Conservation (phyloP, 1,140 invertebrate genomes). For the Anadara kagoshimensis region DNA sequence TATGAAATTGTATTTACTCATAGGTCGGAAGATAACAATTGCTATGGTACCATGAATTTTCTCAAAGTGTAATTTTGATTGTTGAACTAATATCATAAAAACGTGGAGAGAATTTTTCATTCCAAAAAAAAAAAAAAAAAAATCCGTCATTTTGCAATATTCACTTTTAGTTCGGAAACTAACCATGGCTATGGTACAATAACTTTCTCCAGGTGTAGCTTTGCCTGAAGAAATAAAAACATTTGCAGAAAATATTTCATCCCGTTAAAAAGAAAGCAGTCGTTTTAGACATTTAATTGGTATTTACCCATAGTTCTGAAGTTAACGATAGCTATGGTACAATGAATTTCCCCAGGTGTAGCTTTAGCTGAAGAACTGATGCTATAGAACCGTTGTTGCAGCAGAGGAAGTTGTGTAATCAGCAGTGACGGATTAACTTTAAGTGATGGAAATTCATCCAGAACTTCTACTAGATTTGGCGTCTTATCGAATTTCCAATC, state of each 20-base stretch:
- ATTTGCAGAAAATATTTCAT: too few species aligned
- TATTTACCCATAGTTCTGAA: slow-evolving; percentile 86
- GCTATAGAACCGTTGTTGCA: slow-evolving; percentile 96
- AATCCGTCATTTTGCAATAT: too few species aligned
- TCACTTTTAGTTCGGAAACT: slow-evolving; percentile 88
- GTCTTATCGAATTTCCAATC: slow-evolving; percentile 92
- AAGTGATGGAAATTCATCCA: slow-evolving; percentile 91
- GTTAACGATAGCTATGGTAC: slow-evolving; percentile 93
- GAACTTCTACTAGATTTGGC: slow-evolving; percentile 90
- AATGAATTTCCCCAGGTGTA: slow-evolving; percentile 85
- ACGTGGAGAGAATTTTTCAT: too few species aligned
- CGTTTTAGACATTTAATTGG: too few species aligned
- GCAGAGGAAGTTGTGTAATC: slow-evolving; percentile 86
- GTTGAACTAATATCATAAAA: too few species aligned
- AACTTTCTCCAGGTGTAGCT: slow-evolving; percentile 83
- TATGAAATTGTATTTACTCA: too few species aligned
- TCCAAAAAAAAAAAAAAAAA: too few species aligned
- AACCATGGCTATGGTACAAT: slow-evolving; percentile 94
- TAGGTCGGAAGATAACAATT: too few species aligned
- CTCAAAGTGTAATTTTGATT: too few species aligned
- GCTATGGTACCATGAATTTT: too few species aligned
- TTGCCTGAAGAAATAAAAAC: slow-evolving; percentile 92
- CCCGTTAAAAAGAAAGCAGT: too few species aligned
- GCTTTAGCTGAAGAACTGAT: slow-evolving; percentile 91
- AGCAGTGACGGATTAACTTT: slow-evolving; percentile 87